Percentiles rank a stretch among this genome's conserved stretches.
Conservation (phyloP, 2,113 vertebrate genomes). For the Podarcis raffonei region DNA sequence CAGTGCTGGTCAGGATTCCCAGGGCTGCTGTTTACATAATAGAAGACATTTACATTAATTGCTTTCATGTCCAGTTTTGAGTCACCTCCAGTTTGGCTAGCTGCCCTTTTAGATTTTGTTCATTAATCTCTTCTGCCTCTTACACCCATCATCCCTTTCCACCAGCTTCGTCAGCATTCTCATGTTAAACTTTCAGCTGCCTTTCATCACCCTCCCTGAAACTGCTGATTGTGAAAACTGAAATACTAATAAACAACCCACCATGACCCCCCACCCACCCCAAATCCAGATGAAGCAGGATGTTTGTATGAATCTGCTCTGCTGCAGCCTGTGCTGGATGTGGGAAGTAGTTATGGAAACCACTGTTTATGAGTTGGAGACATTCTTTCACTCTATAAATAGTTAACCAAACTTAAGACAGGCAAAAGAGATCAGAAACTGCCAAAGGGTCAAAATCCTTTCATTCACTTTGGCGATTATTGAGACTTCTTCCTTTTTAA, state of each 20-base stretch:
- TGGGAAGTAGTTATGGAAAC: constrained; percentile 4
- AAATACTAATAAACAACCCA: neutral
- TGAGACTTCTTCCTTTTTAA: neutral
- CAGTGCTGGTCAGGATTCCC: neutral
- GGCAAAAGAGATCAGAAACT: constrained; percentile 3
- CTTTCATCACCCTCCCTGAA: neutral
- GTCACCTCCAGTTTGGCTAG: neutral
- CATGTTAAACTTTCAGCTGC: neutral
- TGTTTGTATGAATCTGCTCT: neutral
- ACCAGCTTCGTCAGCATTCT: neutral
- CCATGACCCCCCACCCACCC: neutral
- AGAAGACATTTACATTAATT: neutral
- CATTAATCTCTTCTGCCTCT: neutral
- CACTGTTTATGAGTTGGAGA: neutral
- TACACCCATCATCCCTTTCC: neutral
- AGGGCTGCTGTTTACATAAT: neutral
- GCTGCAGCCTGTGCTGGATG: neutral
- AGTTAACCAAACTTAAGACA: constrained; percentile 2
- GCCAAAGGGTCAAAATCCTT: neutral
- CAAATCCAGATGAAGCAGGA: neutral
- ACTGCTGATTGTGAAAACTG: constrained; percentile 5
- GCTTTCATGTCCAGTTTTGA: neutral
- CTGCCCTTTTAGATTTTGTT: neutral
- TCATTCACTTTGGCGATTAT: neutral
- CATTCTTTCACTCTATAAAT: constrained; percentile 10